Percentiles rank a stretch among this genome's conserved stretches.
phyloP scores from a whole-genome alignment of 2,113 vertebrate species.

The Phainopepla nitens region DNA sequence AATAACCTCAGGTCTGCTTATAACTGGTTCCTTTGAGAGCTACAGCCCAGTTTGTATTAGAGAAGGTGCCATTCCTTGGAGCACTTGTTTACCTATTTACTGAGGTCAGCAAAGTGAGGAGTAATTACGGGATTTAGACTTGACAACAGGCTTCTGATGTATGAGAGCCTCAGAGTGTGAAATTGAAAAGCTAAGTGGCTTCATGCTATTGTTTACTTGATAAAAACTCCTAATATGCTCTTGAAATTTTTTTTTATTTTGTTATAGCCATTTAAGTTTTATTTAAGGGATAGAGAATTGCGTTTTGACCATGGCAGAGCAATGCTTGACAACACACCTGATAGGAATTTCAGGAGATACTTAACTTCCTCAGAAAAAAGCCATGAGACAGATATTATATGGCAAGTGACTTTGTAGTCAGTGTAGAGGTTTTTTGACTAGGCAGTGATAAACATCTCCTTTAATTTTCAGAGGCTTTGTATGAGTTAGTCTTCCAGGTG shows the following conservation, averaged over 20 bases:
- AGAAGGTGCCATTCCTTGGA: constrained; percentile 33
- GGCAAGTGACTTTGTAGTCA: background rate
- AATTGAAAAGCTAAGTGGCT: constrained; percentile 68
- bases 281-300: background rate
- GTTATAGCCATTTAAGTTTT: background rate
- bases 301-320: background rate
- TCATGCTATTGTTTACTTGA: constrained; percentile 53
- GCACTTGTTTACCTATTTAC: constrained; percentile 54
- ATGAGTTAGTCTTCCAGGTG: background rate
- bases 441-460: background rate
- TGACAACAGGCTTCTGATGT: constrained; percentile 49
- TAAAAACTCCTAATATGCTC: constrained; percentile 3
- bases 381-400: background rate
- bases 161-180: constrained; percentile 62
- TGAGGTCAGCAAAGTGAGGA: constrained; percentile 53
- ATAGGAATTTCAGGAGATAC: background rate
- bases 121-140: constrained; percentile 47
- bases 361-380: background rate
- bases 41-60: background rate
- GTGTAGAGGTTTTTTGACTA: background rate
- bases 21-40: constrained; percentile 4
- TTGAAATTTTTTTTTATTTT: background rate
- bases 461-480: background rate
- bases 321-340: background rate
- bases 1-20: constrained; percentile 17